These are phyloP conservation scores for Hylomyscus alleni DNA, from an alignment of 2,797 vertebrate species.

Conservation along the genomic window DNA sequence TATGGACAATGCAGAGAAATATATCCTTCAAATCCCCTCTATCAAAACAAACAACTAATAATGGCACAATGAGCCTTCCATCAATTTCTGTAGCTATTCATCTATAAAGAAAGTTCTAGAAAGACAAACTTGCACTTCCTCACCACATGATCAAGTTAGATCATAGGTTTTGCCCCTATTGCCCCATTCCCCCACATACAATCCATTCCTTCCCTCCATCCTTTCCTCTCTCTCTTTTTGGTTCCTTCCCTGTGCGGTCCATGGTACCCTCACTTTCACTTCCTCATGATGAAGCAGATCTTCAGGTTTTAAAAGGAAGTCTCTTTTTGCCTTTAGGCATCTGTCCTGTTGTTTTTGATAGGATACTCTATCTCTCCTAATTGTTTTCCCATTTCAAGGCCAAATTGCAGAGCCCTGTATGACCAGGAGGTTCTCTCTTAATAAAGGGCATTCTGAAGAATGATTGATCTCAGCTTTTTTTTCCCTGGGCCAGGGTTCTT, in stretches of 20 bases:
- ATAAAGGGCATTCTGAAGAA: neutral
- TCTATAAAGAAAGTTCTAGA: slow-evolving; percentile 23
- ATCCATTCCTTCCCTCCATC: neutral
- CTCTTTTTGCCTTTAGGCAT: neutral
- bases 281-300: no score
- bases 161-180: neutral
- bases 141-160: neutral
- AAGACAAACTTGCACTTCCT: neutral
- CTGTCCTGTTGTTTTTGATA: neutral
- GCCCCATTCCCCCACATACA: neutral
- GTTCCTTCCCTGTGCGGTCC: neutral
- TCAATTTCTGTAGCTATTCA: neutral
- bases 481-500: neutral
- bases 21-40: neutral
- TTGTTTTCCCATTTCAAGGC: neutral
- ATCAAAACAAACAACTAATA: neutral
- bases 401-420: neutral
- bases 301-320: neutral
- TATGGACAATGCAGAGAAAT: neutral
- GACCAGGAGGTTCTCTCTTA: neutral
- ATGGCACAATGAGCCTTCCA: neutral
- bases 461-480: neutral
- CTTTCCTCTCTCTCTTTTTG: neutral
- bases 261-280: no score
- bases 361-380: neutral